Conservation (phyloP, 2,113 vertebrate species). For the Seriola rivoliana region DNA sequence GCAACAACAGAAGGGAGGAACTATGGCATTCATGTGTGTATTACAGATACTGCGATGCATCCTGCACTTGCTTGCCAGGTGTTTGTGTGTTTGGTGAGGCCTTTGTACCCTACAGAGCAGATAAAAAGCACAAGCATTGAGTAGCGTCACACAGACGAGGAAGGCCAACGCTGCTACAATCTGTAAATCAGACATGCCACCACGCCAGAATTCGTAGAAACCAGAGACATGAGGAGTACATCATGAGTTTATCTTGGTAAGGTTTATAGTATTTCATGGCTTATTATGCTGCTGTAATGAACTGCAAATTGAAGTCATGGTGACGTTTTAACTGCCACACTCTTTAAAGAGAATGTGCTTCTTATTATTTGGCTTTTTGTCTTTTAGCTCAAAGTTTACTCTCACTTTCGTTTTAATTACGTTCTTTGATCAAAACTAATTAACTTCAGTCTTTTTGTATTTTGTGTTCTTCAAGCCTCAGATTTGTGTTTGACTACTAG, state of each 20-base stretch:
- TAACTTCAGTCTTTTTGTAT: background rate
- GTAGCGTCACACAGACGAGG: conserved; percentile 17
- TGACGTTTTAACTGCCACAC: background rate
- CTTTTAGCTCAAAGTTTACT: background rate
- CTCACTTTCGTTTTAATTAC: background rate
- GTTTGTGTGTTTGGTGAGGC: conserved; percentile 63
- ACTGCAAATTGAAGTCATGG: background rate
- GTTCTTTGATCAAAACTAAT: background rate
- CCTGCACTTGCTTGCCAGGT: conserved; percentile 17
- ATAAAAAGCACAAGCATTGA: conserved; percentile 59
- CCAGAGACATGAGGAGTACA: conserved; percentile 50
- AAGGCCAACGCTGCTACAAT: conserved; percentile 18
- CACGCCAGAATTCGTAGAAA: conserved; percentile 32
- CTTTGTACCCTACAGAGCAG: conserved; percentile 78
- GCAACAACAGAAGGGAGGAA: conserved; percentile 23
- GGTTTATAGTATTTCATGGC: conserved; percentile 15
- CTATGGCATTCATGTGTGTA: conserved; percentile 28
- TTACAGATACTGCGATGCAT: conserved; percentile 3
- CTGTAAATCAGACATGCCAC: conserved; percentile 9
- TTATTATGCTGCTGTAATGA: background rate
- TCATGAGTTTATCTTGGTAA: conserved; percentile 84
- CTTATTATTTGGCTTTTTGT: background rate
- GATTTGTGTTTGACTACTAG: conserved; percentile 63
- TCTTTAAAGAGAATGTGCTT: background rate
- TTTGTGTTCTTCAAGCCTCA: conserved; percentile 10